Evolutionary conservation across 2,888 invertebrate species (phyloP), one percentile per base, ranked within the genome.

Genomic region (Diarsia rubi): DNA sequence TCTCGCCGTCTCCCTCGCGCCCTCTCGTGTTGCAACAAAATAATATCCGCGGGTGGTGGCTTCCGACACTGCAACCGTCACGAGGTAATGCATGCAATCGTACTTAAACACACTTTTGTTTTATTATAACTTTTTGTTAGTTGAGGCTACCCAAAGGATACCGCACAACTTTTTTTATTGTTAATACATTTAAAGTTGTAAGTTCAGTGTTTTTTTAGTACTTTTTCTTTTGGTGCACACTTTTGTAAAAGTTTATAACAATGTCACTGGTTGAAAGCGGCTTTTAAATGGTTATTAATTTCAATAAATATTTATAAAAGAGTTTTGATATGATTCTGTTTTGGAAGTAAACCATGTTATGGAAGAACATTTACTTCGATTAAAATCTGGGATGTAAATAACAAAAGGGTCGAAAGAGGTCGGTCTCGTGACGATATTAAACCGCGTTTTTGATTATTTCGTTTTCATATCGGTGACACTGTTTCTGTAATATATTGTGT

Each of bases 1-100:
- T 91, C 93, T 92, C 93, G 91, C 93, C 91, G 91, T 93, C 95
- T 95, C 95, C 90, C 94, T 94, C 95, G 92, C 94, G 92, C 94
- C 92, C 90, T 91, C 92, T 90, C 90, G 90, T 90, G 91, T 91
- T 92, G 91, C 93, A 92, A 91, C 89, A 90, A 93, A 87, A 92
- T 90, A 92, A 89, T 88, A 90, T 88, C 89, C 88, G 89, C 90
- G 91, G 92, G 90, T 90, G 88, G 87, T 90, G 90, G 87, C 84
- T 82, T 82, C 85, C 83, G 88, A 80, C 84, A 86, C 83, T 89
- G 86, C 86, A 89, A 86, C 87, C 86, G 88, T 88, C 89, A 89
- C 86, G 88, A 92, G 94, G 94, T 94, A 91, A 92, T 88, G 78
- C 81, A 85, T 87, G 76, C 73, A 71, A 73, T 78, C 71, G 63